Conservation (phyloP, 2,113 vertebrate genomes). For the Catharus minimus region DNA sequence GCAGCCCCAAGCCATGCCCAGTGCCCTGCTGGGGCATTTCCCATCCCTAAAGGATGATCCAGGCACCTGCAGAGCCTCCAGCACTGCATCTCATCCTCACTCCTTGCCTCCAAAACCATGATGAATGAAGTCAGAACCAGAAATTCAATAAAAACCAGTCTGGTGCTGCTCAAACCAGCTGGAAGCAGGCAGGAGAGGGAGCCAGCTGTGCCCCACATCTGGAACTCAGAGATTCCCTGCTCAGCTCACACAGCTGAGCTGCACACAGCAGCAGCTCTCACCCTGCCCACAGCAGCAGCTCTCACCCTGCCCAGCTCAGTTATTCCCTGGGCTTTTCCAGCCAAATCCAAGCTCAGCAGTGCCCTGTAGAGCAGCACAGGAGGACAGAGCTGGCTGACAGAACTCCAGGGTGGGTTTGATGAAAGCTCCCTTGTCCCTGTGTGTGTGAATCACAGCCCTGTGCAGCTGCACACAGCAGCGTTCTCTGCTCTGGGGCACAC, state of each 20-base stretch:
- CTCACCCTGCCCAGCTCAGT: too few relatives aligned
- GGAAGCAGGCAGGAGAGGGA: background rate
- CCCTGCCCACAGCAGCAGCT: too few relatives aligned
- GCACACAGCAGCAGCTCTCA: background rate
- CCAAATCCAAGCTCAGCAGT: background rate
- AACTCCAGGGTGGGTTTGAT: background rate
- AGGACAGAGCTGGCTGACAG: background rate
- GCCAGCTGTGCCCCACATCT: background rate
- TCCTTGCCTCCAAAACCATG: background rate
- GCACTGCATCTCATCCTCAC: background rate
- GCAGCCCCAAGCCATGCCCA: background rate
- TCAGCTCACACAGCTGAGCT: background rate
- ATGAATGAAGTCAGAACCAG: background rate
- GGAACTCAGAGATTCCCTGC: background rate
- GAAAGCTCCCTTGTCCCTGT: background rate
- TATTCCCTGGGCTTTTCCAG: background rate
- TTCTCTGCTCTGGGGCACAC: background rate
- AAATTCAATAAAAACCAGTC: fast-evolving
- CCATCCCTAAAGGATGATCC: background rate
- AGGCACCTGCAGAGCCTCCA: background rate
- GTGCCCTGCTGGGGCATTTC: background rate
- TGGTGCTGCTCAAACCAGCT: background rate
- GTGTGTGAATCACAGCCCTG: background rate
- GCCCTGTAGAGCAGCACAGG: background rate
- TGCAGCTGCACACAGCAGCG: background rate